A percentile compares a stretch with the other conserved stretches of the same genome.
phyloP scores from a whole-genome alignment of 1,140 invertebrate species.

The Drosophila tristis region DNA sequence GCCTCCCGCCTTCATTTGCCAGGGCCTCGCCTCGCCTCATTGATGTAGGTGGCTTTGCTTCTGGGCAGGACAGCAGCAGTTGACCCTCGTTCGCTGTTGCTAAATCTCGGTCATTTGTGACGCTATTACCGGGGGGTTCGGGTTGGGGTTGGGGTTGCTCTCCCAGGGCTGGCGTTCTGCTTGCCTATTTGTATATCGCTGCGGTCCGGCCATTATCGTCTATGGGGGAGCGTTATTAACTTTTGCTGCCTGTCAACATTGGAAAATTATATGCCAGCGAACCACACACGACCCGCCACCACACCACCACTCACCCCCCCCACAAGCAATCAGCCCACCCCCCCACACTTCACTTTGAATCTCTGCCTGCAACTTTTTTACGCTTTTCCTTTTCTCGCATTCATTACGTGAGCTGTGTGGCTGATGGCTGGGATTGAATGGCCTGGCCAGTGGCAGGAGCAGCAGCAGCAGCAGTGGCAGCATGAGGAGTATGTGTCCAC shows the following conservation, averaged over 20 bases:
- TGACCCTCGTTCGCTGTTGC: slow-evolving; percentile 39
- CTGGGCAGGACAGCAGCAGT: slow-evolving; percentile 42
- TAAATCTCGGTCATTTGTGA: slow-evolving; percentile 78
- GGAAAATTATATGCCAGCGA: slow-evolving; percentile 70
- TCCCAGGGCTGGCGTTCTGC: background rate
- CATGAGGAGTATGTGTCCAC: slow-evolving; percentile 7
- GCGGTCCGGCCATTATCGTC: slow-evolving; percentile 63
- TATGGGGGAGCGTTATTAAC: slow-evolving; percentile 76
- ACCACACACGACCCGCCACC: slow-evolving; percentile 33
- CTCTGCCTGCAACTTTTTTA: slow-evolving; percentile 67
- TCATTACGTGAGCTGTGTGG: slow-evolving; percentile 78
- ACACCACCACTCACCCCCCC: slow-evolving; percentile 10
- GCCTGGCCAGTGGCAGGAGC: slow-evolving; percentile 1
- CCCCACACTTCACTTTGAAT: slow-evolving; percentile 28
- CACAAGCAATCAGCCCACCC: background rate
- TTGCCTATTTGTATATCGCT: slow-evolving; percentile 47
- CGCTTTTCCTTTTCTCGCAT: slow-evolving; percentile 62
- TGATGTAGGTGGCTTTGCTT: slow-evolving; percentile 44
- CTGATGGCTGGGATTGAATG: slow-evolving; percentile 54
- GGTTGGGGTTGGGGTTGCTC: slow-evolving; percentile 1
- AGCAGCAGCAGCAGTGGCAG: slow-evolving; percentile 6
- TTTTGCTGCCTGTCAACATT: slow-evolving; percentile 77
- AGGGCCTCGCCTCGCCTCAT: slow-evolving; percentile 10
- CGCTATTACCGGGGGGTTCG: slow-evolving; percentile 53
- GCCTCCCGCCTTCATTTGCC: slow-evolving; percentile 1